phyloP scores from a whole-genome alignment of 2,113 vertebrate genomes.

The Psittacula cyanocephala region DNA sequence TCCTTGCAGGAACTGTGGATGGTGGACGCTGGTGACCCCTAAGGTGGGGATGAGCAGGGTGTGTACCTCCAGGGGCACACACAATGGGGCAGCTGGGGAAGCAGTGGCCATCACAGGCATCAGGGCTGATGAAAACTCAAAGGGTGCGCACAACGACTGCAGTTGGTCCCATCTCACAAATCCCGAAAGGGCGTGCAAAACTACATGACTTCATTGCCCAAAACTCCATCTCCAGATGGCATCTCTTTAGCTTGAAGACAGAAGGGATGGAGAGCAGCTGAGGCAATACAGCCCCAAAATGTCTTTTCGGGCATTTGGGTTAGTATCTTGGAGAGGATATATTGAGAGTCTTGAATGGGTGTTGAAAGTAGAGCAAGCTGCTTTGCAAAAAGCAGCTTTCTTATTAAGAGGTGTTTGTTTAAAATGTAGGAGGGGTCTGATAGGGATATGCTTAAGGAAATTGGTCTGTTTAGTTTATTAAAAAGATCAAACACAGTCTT shows the following conservation, averaged over 20 bases:
- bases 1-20: accelerated
- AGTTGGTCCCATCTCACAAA: not conserved
- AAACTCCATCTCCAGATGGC: not conserved
- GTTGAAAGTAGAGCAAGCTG: not conserved
- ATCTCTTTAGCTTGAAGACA: not conserved
- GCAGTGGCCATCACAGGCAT: accelerated
- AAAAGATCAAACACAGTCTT: conserved; percentile 30
- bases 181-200: not conserved
- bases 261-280: not conserved
- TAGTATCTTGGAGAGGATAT: not conserved
- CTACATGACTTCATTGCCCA: not conserved
- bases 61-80: not conserved
- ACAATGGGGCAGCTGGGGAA: not conserved
- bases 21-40: not conserved
- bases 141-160: accelerated
- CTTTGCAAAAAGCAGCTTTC: not conserved
- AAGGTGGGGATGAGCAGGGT: too few relatives aligned
- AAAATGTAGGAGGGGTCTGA: not conserved
- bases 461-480: conserved; percentile 20
- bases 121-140: accelerated
- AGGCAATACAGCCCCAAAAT: not conserved
- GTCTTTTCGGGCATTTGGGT: not conserved
- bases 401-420: not conserved
- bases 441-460: conserved; percentile 7
- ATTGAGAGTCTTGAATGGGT: not conserved